phyloP scores from a whole-genome alignment of 2,797 vertebrate species.

The Platalea minor region DNA sequence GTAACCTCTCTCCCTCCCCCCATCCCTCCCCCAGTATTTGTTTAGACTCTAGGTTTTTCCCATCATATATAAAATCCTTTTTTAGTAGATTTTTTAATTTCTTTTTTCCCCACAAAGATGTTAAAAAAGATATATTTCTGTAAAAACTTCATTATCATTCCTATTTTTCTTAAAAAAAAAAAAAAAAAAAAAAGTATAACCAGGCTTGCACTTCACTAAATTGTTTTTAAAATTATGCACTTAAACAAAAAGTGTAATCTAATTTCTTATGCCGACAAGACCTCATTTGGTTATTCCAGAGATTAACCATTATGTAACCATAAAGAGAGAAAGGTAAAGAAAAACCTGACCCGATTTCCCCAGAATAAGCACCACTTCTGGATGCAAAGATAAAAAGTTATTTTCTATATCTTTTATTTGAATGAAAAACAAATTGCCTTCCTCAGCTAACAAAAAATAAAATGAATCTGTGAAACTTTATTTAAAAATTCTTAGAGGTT shows the following conservation, averaged over 20 bases:
- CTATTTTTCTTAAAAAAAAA: background rate
- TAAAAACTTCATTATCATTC: background rate
- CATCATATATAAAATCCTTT: background rate
- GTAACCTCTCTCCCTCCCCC: background rate
- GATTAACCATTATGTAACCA: background rate
- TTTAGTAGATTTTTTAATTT: too few species aligned
- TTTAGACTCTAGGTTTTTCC: background rate
- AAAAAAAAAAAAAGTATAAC: background rate
- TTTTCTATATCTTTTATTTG: background rate
- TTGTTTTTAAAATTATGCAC: background rate
- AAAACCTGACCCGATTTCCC: background rate
- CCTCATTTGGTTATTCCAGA: background rate
- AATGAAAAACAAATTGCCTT: background rate
- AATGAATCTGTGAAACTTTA: background rate
- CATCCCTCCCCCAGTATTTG: background rate
- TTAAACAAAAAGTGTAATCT: background rate
- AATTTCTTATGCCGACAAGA: background rate
- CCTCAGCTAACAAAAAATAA: background rate
- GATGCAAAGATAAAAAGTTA: background rate
- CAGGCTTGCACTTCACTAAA: background rate
- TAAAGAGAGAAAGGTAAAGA: background rate
- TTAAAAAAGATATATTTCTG: background rate
- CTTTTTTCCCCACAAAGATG: background rate
- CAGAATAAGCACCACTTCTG: background rate
- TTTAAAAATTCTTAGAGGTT: background rate